Evolutionary conservation across 2,797 vertebrate species (phyloP).

Genomic region (Meriones psammophilus): DNA sequence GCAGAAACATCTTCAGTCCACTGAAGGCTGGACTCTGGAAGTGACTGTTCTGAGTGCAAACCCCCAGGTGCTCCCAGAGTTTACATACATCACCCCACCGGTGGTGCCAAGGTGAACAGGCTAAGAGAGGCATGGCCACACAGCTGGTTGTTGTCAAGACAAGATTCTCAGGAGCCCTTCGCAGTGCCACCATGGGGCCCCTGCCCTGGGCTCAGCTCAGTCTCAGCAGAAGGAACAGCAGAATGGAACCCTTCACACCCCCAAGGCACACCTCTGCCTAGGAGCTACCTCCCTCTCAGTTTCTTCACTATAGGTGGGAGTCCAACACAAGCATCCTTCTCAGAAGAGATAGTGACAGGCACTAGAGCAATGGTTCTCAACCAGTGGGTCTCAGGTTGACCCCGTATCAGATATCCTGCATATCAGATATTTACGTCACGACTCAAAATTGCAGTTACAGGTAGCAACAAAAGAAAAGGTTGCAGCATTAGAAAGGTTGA

Average conservation of each 20-base stretch:
- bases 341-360: too few species aligned
- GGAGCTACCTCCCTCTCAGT: neutral
- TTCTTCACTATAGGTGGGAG: neutral
- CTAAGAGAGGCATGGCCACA: neutral
- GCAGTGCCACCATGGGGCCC: neutral
- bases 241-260: neutral
- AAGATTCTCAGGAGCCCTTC: neutral
- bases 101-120: neutral
- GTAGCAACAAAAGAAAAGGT: neutral
- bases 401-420: neutral
- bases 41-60: neutral
- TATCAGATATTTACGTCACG: neutral
- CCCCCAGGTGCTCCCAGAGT: neutral
- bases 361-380: neutral
- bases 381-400: too few species aligned
- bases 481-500: too few species aligned
- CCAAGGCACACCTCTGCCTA: neutral
- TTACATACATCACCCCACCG: neutral
- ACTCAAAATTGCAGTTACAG: too few species aligned
- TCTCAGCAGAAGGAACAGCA: neutral
- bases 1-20: neutral
- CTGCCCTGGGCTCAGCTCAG: neutral
- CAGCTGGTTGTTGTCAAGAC: neutral
- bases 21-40: neutral
- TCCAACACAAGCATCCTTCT: neutral